Base-by-base conservation (phyloP, 2,113 vertebrate species). In the Platycercus adscitus region DNA sequence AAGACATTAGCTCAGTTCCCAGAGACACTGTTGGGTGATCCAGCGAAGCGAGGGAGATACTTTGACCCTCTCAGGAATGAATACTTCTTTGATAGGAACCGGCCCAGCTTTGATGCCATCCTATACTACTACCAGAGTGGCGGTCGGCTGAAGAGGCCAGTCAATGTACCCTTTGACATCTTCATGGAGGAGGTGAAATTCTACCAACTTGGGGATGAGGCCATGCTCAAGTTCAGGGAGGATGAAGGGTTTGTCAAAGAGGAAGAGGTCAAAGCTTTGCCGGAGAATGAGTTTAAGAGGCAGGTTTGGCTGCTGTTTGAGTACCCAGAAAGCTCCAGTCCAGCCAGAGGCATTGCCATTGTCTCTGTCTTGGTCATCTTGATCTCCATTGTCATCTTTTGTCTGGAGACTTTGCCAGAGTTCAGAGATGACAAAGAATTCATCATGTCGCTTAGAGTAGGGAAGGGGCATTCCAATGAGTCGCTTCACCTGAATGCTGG, bases 251-350 rank as follows among this genome's bases (percentile, higher is more conserved):
- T 99, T 46, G 99, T 99, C 47, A 99, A 99, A 50, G 99, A 99
- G 97, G 99, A 99, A 91, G 99, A 99, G 83, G 99, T 99, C 47
- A 99, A 99, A 75, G 98, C 97, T 50, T 96, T 99, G 91, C 99
- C 99, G 0, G 99, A 99, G 94, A 99, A 99, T 24, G 99, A 99
- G 88, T 99, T 99, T 96, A 99, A 99, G 95, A 98, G 99, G 41
- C 99, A 99, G 88, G 98, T 99, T n/a, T 99, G 99, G 99, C 98
- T 99, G 33, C 98, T 99, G 13, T 99, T 99, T 25, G 99, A 99
- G 97, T 99, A 99, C 55, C 99, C 99, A 0, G 99, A 99, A 97
- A 99, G 99, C 91, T 99, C 99, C 71, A 99, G 98, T 13, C 99
- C 99, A 4, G 99, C 99, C 33, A 97, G 99, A 96, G 99, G 99